Base-by-base conservation (phyloP, 1,140 invertebrate genomes). In the Bursaphelenchus mucronatus region DNA sequence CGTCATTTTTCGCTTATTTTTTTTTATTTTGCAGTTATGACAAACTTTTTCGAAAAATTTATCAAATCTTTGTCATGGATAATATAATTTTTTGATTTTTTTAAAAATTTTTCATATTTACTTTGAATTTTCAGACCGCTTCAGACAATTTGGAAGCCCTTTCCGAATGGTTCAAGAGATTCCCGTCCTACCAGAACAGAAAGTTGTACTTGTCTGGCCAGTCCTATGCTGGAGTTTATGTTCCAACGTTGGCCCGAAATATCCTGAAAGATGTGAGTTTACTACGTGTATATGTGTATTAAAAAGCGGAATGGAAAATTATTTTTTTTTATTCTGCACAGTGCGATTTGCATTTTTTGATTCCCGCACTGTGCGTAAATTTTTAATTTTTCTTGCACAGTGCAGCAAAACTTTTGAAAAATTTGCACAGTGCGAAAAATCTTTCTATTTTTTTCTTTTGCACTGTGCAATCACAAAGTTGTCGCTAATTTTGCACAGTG, bases 171-270 rank as follows among this genome's bases (percentile, higher is more conserved):
- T 85, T 86, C 68, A 53, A 59, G 13, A 82, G 84, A 65, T 86
- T 82, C 71, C 85, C 85, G 9, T 81, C 85, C 69, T 86, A 82
- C 67, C 66, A 68, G 15, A 73, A 70, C 7, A 82, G 76, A 61
- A 73, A 80, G 11, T 84, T 84, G 56, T 84, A 83, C 64, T 70
- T 85, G 13, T 81, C 83, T 50, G 83, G 83, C 41, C 84, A 85
- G 74, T 82, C 80, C n/a, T 84, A 84, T 72, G 84, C 45, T 8
- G 74, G 74, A 57, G 74, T 84, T 50, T 84, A 84, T 56, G 65
- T 85, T 17, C 83, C 83, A 17, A 86, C 85, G 8, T 70, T 86
- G 43, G 78, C 84, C 15, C 1, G 30, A 30, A 30, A 30, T 30
- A 30, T 30, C 30, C 5, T 30, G 30, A 30, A 30, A 30, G 77